A percentile compares a stretch with the other conserved stretches of the same genome.
These are phyloP conservation scores for Vireo altiloquus DNA, from an alignment of 2,113 vertebrate genomes.

Conservation along the genomic window DNA sequence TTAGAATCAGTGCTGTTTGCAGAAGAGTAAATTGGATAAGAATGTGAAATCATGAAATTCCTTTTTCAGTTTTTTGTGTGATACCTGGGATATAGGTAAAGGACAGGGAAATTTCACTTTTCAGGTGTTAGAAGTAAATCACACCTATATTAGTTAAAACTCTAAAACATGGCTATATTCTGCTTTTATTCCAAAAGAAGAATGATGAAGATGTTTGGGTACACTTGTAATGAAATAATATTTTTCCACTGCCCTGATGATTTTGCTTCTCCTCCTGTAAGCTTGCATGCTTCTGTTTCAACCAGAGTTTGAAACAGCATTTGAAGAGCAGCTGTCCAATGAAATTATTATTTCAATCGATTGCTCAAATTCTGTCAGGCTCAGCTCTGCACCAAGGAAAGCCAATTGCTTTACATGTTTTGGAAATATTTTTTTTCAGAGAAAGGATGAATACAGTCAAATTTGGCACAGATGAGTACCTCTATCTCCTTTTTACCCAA, in stretches of 20 bases:
- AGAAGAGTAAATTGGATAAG: not conserved
- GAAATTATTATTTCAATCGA: constrained; percentile 81
- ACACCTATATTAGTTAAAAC: not conserved
- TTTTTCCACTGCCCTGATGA: not conserved
- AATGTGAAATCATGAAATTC: not conserved
- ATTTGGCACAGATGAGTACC: constrained; percentile 78
- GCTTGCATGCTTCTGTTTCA: constrained; percentile 90
- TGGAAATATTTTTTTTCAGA: constrained; percentile 51
- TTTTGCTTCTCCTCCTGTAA: constrained; percentile 54
- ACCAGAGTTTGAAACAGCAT: constrained; percentile 68
- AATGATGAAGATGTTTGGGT: not conserved
- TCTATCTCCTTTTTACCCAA: not conserved
- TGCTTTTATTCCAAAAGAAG: not conserved
- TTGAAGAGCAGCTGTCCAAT: not conserved
- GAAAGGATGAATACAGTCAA: constrained; percentile 72
- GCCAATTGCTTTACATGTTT: constrained; percentile 69
- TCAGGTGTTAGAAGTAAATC: not conserved
- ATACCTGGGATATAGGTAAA: not conserved
- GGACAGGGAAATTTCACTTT: not conserved
- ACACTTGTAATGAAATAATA: not conserved
- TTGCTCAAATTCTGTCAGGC: constrained; percentile 80
- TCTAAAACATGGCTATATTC: not conserved
- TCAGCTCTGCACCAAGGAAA: constrained; percentile 69
- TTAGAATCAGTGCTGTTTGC: not conserved
- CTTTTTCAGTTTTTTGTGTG: not conserved